Evolutionary conservation across 35 echinoderm and acorn worm species (phyloP), one percentile per base, ranked within the genome.

Genomic region (Ophiothrix spiculata): DNA sequence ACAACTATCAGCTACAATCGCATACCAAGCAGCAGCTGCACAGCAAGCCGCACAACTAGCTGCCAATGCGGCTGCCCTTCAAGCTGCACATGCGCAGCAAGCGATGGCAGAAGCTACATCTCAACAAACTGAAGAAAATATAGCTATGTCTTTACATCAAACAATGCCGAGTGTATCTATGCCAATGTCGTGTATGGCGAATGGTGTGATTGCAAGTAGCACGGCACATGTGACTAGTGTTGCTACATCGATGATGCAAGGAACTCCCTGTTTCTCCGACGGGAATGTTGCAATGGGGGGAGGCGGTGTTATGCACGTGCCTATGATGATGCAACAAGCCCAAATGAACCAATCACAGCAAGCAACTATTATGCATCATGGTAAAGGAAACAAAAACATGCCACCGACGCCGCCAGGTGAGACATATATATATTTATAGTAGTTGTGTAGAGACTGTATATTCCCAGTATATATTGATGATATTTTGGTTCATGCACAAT

Each of bases 111-210:
- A 4, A 25, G 60, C 60, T 69, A 11, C 45, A 8, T 15, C 3
- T 15, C 1, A 15, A 69, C 60, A 69, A 69, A n/a, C 60, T 15
- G 6, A 15, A 69, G 23, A 1, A 15, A 69, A 69, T n/a, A 69
- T 69, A n/a, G 8, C 60, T 10, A 69, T 69, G 60, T n/a, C 60
- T 69, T n/a, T 69, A 25, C 60, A 69, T 15, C 60, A 54, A 21
- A 69, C 60, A 25, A 25, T 69, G 60, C 25, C 4, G 1, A 69
- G 60, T 69, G 60, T 25, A 1, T n/a, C 60, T 25, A 69, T 69
- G 60, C 60, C 60, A 69, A 69, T 69, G 60, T 69, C 60, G 29
- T 69, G 25, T 69, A 69, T 69, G 60, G 60, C 60, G 2, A 69
- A 69, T 25, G 60, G 60, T 69, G 60, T 69, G 3, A 69, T 69